Conservation (phyloP, 35 echinoderm and acorn worm species). For the Apostichopus parvimensis region DNA sequence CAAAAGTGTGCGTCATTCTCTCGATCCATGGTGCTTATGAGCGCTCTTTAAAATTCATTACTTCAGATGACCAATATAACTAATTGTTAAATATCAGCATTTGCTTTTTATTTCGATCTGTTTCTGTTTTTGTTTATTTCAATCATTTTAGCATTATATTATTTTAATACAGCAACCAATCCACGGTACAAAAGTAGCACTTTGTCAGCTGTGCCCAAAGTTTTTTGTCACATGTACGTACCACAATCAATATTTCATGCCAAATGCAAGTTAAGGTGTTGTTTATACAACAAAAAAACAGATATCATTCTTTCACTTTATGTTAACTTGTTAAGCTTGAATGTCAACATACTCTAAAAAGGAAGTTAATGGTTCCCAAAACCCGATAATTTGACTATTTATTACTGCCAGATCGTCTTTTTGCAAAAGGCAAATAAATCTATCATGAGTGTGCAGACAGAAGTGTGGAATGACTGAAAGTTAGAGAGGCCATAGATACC, state of each 20-base stretch:
- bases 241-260: not conserved
- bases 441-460: constrained; percentile 16
- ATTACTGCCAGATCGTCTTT: not conserved
- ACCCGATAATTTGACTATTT: not conserved
- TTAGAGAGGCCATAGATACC: constrained; percentile 27
- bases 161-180: not conserved
- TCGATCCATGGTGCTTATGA: too few relatives aligned
- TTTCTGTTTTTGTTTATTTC: not conserved
- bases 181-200: not conserved
- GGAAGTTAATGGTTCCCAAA: not conserved
- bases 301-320: constrained; percentile 13
- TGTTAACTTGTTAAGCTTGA: not conserved
- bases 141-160: not conserved
- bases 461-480: constrained; percentile 26
- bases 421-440: constrained; percentile 4
- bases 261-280: not conserved
- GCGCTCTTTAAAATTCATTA: too few relatives aligned
- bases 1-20: too few relatives aligned
- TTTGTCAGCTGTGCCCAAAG: not conserved
- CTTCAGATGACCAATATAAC: too few relatives aligned
- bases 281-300: constrained; percentile 1
- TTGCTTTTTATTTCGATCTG: not conserved
- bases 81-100: too few relatives aligned
- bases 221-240: not conserved
- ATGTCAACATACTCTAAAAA: not conserved